phyloP scores from a whole-genome alignment of 2,888 invertebrate genomes.

The Spicauda simplicius region DNA sequence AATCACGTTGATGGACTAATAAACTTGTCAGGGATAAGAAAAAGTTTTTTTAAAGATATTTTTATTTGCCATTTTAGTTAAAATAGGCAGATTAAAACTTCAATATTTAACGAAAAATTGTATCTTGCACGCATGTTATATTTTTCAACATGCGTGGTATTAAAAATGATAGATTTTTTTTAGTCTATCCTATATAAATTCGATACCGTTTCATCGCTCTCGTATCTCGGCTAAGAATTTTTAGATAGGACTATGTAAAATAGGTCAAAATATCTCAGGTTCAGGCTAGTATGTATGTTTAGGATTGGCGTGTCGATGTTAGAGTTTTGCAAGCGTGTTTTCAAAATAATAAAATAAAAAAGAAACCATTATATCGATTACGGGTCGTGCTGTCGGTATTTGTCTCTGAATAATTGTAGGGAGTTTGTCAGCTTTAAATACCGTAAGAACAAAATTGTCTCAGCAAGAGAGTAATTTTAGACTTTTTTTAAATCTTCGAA shows the following conservation, averaged over 20 bases:
- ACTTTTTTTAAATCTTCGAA: neutral
- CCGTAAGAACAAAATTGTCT: neutral
- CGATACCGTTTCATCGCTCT: neutral
- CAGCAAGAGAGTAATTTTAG: neutral
- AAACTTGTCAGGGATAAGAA: too few species aligned
- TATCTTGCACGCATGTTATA: too few species aligned
- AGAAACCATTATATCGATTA: neutral
- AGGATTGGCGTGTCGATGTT: neutral
- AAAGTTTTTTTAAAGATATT: too few species aligned
- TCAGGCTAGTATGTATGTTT: conserved; percentile 2
- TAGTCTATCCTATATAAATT: neutral
- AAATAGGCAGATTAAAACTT: too few species aligned
- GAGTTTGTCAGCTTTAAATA: neutral
- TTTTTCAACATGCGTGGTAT: neutral
- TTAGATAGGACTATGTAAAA: conserved; percentile 14
- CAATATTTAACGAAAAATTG: too few species aligned
- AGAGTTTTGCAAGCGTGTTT: neutral
- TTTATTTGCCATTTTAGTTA: too few species aligned
- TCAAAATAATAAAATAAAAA: neutral
- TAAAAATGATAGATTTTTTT: neutral
- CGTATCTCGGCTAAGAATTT: conserved; percentile 3
- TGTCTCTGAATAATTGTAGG: neutral
- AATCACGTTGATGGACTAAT: too few species aligned
- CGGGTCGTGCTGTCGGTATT: neutral
- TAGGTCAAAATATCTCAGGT: conserved; percentile 5